A percentile compares a stretch with the other conserved stretches of the same genome.
Evolutionary conservation across 2,797 vertebrate genomes (phyloP).

Genomic region (Botia almorhae): DNA sequence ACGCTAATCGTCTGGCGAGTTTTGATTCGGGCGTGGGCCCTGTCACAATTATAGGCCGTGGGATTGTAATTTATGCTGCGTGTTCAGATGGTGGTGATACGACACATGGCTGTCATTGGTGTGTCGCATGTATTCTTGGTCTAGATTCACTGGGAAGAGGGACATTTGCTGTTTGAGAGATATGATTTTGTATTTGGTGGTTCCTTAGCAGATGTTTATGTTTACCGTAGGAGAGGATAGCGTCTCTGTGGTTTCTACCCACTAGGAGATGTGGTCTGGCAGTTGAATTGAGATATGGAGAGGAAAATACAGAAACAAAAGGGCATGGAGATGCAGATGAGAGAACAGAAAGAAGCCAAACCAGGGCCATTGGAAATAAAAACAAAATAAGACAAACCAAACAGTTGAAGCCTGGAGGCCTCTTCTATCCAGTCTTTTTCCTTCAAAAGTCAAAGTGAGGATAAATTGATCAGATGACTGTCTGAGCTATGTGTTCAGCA

Average conservation of each 20-base stretch:
- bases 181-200: conserved; percentile 15
- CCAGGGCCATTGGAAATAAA: conserved; percentile 23
- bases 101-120: conserved; percentile 37
- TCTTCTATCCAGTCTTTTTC: conserved; percentile 19
- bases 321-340: conserved; percentile 4
- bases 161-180: conserved; percentile 15
- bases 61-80: conserved; percentile 38
- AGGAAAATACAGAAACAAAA: conserved; percentile 27
- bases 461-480: conserved; percentile 60
- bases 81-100: conserved; percentile 53
- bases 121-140: conserved; percentile 39
- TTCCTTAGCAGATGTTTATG: conserved; percentile 36
- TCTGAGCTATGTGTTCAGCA: conserved; percentile 68
- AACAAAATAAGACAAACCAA: conserved; percentile 6
- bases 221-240: conserved; percentile 17
- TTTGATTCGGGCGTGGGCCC: conserved; percentile 51
- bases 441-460: conserved; percentile 43
- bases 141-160: conserved; percentile 11
- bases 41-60: conserved; percentile 52
- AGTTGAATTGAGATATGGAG: not conserved
- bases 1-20: conserved; percentile 44
- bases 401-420: conserved; percentile 44
- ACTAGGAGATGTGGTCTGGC: conserved; percentile 12
- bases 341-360: conserved; percentile 31
- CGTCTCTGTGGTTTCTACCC: conserved; percentile 23